phyloP scores from a whole-genome alignment of 64 coral and sea anemone species.

The Acropora tenuis region DNA sequence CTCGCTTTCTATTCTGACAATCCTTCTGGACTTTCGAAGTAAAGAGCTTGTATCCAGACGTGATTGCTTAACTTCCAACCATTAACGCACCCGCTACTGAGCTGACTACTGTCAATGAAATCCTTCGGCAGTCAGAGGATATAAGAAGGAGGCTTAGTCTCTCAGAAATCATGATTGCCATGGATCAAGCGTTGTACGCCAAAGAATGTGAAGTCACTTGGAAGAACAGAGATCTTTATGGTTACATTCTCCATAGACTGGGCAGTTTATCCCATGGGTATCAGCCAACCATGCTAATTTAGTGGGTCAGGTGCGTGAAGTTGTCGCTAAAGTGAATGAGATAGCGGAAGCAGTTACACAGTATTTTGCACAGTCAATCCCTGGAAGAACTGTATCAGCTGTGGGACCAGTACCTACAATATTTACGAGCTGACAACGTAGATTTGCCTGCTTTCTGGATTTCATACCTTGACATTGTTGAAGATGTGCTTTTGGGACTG shows the following conservation, averaged over 20 bases:
- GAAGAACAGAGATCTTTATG: no score
- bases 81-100: conserved; percentile 67
- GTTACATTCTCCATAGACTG: conserved; percentile 14
- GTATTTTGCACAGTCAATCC: conserved; percentile 25
- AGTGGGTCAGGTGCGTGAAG: conserved; percentile 8
- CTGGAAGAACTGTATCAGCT: conserved; percentile 21
- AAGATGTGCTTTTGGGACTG: conserved; percentile 22
- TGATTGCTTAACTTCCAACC: conserved; percentile 55
- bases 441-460: conserved; percentile 44
- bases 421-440: conserved; percentile 26
- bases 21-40: neutral
- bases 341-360: conserved; percentile 16
- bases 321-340: neutral
- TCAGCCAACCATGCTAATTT: conserved; percentile 36
- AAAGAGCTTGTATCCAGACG: conserved; percentile 1
- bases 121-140: conserved; percentile 18
- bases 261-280: conserved; percentile 48
- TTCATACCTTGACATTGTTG: conserved; percentile 48
- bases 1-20: no score
- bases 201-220: no score
- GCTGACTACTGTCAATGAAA: conserved; percentile 47
- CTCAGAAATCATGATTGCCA: conserved; percentile 11
- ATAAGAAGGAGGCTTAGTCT: conserved; percentile 52
- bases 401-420: conserved; percentile 28
- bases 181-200: conserved; percentile 47